Evolutionary conservation across 1,140 invertebrate species (phyloP).

Genomic region (Magallana ariakensis): DNA sequence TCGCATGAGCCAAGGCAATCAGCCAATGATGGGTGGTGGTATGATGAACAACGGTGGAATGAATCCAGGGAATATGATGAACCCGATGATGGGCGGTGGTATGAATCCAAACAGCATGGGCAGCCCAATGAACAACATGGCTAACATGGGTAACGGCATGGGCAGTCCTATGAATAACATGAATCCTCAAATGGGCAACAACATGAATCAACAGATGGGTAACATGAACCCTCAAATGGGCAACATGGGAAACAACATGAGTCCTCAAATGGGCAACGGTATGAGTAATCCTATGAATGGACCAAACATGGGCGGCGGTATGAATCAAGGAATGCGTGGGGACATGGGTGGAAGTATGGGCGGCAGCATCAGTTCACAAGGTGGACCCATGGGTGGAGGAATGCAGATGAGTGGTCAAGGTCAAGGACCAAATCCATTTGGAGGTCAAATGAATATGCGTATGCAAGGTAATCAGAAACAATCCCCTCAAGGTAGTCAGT

Average conservation of each 20-base stretch:
- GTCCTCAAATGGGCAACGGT: neutral
- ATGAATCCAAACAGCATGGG: too few relatives aligned
- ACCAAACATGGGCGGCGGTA: neutral
- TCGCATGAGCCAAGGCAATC: constrained; percentile 3
- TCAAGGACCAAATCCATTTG: constrained; percentile 4
- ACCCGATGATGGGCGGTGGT: too few relatives aligned
- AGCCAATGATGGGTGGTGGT: too few relatives aligned
- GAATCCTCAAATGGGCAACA: neutral
- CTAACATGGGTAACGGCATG: too few relatives aligned
- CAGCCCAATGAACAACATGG: too few relatives aligned
- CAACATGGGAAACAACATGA: neutral
- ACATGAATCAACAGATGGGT: neutral
- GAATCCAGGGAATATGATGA: too few relatives aligned
- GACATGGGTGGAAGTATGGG: neutral
- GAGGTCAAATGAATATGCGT: constrained; percentile 6
- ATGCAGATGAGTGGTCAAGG: neutral
- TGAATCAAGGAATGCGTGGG: neutral
- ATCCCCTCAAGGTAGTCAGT: neutral
- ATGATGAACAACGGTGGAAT: too few relatives aligned
- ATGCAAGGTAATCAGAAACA: constrained; percentile 23
- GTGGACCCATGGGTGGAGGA: neutral
- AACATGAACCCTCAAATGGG: neutral
- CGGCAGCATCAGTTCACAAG: neutral
- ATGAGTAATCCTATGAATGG: neutral
- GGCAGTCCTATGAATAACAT: too few relatives aligned